These are phyloP conservation scores for Lasioglossum marginatum DNA, from an alignment of 2,888 invertebrate species.

Conservation along the genomic window DNA sequence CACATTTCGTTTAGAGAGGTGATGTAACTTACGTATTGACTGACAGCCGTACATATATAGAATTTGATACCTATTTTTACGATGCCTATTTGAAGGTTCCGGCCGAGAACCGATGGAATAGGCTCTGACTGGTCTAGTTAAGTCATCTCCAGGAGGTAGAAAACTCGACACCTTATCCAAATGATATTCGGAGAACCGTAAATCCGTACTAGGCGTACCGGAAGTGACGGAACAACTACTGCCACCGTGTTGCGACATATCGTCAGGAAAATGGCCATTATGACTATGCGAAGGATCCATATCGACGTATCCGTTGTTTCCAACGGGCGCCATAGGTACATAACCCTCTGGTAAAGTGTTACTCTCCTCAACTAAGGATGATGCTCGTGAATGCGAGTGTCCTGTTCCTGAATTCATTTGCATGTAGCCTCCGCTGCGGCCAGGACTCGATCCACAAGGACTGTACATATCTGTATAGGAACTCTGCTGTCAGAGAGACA, in stretches of 20 bases:
- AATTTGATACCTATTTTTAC: constrained; percentile 81
- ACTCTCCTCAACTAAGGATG: constrained; percentile 86
- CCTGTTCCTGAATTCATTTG: constrained; percentile 85
- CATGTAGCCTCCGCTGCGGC: constrained; percentile 85
- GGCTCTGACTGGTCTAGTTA: constrained; percentile 89
- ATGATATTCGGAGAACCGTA: constrained; percentile 91
- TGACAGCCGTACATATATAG: neutral
- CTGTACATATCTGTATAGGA: constrained; percentile 86
- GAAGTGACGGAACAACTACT: constrained; percentile 91
- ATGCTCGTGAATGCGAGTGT: constrained; percentile 87
- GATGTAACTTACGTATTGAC: neutral
- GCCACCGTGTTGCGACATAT: constrained; percentile 87
- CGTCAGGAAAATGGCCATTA: constrained; percentile 82
- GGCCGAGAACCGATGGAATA: constrained; percentile 95
- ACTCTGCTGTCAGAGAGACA: constrained; percentile 77
- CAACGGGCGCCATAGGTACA: constrained; percentile 89
- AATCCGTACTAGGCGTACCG: constrained; percentile 93
- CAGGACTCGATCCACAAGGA: constrained; percentile 85
- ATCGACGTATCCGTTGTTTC: constrained; percentile 87
- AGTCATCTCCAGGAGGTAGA: constrained; percentile 88
- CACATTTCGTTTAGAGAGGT: neutral
- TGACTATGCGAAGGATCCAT: constrained; percentile 86
- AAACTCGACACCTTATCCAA: constrained; percentile 93
- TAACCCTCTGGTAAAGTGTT: constrained; percentile 85
- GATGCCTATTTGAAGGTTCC: constrained; percentile 87